Conservation (phyloP, 2,113 vertebrate genomes). For the Engraulis encrasicolus region DNA sequence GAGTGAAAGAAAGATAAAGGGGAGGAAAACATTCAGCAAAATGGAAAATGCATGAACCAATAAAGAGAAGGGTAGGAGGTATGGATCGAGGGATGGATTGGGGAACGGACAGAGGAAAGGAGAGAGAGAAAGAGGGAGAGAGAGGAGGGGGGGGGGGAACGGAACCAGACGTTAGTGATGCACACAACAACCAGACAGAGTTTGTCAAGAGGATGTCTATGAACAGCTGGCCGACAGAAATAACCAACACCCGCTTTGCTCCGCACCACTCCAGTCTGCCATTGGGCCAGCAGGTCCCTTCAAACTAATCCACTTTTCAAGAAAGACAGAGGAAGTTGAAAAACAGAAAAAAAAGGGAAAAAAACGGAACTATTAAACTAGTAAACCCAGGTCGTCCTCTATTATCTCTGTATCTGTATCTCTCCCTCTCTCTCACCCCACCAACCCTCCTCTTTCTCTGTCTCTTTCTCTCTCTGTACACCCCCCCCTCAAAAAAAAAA, state of each 20-base stretch:
- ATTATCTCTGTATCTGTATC: no score
- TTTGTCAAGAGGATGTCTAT: slow-evolving; percentile 25
- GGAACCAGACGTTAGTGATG: slow-evolving; percentile 27
- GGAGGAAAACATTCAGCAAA: neutral
- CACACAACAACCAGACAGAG: slow-evolving; percentile 31
- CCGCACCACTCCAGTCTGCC: no score
- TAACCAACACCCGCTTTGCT: neutral
- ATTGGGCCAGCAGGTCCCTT: neutral
- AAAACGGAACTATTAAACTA: slow-evolving; percentile 2
- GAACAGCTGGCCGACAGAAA: slow-evolving; percentile 38
- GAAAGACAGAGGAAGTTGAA: neutral
- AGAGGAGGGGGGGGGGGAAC: neutral
- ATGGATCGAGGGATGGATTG: no score
- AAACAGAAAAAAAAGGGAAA: neutral
- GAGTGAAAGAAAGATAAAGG: neutral
- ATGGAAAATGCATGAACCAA: no score
- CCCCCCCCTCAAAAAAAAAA: neutral
- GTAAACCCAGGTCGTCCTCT: neutral
- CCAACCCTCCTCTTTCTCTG: neutral
- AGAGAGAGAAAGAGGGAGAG: neutral
- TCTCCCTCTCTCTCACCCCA: neutral
- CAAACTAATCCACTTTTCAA: neutral
- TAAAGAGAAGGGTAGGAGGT: no score
- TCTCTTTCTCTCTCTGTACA: neutral
- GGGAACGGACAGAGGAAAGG: neutral